Evolutionary conservation across 2,797 vertebrate genomes (phyloP).

Genomic region (Simalia tracyae): DNA sequence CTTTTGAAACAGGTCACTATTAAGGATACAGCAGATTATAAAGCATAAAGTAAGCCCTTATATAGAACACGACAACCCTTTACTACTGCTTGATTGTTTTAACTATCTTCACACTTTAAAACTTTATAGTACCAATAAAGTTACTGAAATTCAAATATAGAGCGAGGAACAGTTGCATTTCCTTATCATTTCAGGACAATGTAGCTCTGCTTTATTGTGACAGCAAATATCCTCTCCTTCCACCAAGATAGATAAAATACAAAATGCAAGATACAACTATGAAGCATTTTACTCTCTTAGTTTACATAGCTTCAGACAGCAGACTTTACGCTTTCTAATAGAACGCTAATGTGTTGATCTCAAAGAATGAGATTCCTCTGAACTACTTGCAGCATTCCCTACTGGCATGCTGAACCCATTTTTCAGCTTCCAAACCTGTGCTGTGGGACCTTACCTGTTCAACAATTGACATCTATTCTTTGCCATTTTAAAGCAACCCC

Average conservation of each 20-base stretch:
- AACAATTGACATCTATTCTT: neutral
- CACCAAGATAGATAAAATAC: neutral
- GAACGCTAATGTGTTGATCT: neutral
- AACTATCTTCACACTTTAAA: conserved; percentile 26
- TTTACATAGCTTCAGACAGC: neutral
- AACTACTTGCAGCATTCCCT: neutral
- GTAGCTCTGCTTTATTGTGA: conserved; percentile 39
- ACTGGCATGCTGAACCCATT: neutral
- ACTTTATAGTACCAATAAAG: neutral
- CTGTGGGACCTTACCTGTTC: neutral
- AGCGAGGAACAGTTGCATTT: conserved; percentile 17
- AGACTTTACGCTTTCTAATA: neutral
- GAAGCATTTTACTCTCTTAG: neutral
- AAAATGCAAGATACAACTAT: fast-evolving
- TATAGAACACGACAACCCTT: neutral
- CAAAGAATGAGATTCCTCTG: neutral
- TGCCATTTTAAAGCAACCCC: neutral
- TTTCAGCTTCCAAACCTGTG: neutral
- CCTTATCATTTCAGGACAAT: conserved; percentile 2
- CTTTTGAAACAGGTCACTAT: neutral
- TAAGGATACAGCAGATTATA: neutral
- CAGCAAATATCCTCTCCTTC: neutral
- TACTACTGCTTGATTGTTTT: neutral
- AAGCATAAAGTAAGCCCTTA: conserved; percentile 1
- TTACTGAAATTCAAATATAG: conserved; percentile 20